These are phyloP conservation scores for Diabrotica balteata DNA, from an alignment of 2,888 invertebrate genomes.

Conservation along the genomic window DNA sequence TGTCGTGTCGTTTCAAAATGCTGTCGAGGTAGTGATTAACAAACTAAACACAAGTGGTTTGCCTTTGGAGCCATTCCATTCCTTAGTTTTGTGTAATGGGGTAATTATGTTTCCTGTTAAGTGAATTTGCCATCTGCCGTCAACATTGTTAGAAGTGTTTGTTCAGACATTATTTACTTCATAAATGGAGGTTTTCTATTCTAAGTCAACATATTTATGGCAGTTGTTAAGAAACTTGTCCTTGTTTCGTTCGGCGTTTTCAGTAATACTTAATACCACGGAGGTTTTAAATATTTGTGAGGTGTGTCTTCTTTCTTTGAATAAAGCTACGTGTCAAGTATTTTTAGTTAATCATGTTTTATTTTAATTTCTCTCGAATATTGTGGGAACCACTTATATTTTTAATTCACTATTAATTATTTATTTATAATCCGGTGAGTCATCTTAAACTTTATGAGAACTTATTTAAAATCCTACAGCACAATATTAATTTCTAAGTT, in stretches of 20 bases:
- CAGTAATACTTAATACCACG: constrained; percentile 4
- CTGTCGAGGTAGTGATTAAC: constrained; percentile 7
- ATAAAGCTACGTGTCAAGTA: background rate
- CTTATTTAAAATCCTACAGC: too few species aligned
- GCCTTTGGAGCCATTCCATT: constrained; percentile 14
- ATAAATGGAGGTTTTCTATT: constrained; percentile 16
- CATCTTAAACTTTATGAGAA: too few species aligned
- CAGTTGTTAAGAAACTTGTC: constrained; percentile 13
- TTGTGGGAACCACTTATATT: too few species aligned
- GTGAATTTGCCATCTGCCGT: constrained; percentile 16
- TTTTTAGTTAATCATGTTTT: too few species aligned
- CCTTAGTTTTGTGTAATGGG: constrained; percentile 17
- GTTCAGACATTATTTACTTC: constrained; percentile 17
- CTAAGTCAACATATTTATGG: constrained; percentile 17
- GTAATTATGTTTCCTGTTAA: constrained; percentile 17
- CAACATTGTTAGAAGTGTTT: constrained; percentile 16
- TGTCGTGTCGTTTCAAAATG: constrained; percentile 5
- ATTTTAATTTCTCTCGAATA: too few species aligned
- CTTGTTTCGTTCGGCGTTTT: constrained; percentile 7
- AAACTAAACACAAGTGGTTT: constrained; percentile 13
- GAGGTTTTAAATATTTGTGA: constrained; percentile 16
- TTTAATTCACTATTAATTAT: too few species aligned
- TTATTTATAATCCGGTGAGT: too few species aligned
- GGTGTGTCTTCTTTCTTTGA: constrained; percentile 8
- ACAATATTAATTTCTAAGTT: too few species aligned